Base-by-base conservation (phyloP, 1,140 invertebrate genomes). In the Caenorhabditis tropicalis region DNA sequence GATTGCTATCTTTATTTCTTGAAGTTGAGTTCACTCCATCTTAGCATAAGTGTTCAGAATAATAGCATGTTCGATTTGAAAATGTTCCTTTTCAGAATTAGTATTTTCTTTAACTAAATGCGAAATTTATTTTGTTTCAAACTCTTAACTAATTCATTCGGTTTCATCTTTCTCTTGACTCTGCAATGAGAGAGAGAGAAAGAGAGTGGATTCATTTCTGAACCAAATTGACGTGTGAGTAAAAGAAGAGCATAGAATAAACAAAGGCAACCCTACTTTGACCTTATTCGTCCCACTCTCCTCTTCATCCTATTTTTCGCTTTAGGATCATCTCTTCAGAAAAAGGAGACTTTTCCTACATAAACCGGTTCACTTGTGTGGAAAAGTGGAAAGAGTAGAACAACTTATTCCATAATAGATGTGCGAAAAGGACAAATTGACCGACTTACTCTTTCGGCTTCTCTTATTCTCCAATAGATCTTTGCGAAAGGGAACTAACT, bases 341-440 rank as follows among this genome's bases (percentile, higher is more conserved):
- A 43, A 43, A 43, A 43, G 39, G 39, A 43, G 39, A 12, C 39
- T 43, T n/a, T n/a, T n/a, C n/a, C 2, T 27, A 36, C 36, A 74
- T 74, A 36, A 74, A 74, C 65, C 65, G 65, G 65, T 74, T 74
- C 65, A 74, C 65, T 74, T 74, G 65, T 74, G 60, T 70, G 31
- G 60, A 70, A 74, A 31, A 29, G 10, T 12, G 53, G 16, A 31
- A 27, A n/a, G 36, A 74, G 65, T 33, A 74, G 65, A 74, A 74
- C 65, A 74, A 74, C 65, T 74, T 74, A 74, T 74, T 74, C 65
- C 65, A 74, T 74, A 74, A 74, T 74, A 74, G 65, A 74, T 74
- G 65, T 74, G 65, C 65, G 65, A 74, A 74, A 74, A 74, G 65
- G 65, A 74, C 65, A 74, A 74, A 74, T 74, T 46, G 65, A 74